Evolutionary conservation across 2,797 vertebrate species (phyloP).

Genomic region (Coregonus suidteri): DNA sequence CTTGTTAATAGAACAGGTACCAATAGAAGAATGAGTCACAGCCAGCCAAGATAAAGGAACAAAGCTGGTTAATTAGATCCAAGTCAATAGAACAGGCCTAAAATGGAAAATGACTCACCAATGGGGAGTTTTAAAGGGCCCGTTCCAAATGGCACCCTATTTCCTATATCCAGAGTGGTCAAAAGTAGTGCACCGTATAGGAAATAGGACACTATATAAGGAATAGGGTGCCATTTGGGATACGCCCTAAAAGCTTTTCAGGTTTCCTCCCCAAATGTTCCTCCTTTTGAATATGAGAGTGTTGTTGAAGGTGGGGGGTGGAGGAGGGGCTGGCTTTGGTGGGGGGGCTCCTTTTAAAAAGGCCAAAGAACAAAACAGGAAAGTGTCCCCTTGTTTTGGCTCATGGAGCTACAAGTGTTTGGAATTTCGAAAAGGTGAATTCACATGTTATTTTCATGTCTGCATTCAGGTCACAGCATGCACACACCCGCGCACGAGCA

Average conservation of each 20-base stretch:
- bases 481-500: not conserved
- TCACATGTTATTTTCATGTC: slow-evolving; percentile 59
- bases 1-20: slow-evolving; percentile 53
- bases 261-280: slow-evolving; percentile 51
- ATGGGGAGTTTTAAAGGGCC: slow-evolving; percentile 31
- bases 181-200: not conserved
- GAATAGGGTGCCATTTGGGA: not conserved
- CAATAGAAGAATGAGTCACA: slow-evolving; percentile 24
- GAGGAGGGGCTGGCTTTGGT: slow-evolving; percentile 9
- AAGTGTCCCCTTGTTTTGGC: slow-evolving; percentile 69
- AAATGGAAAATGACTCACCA: slow-evolving; percentile 61
- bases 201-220: not conserved
- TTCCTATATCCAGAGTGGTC: not conserved
- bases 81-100: slow-evolving; percentile 10
- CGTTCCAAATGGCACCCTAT: not conserved
- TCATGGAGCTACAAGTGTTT: slow-evolving; percentile 67
- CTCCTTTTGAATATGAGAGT: slow-evolving; percentile 31
- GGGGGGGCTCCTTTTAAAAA: slow-evolving; percentile 65
- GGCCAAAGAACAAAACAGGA: slow-evolving; percentile 70
- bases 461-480: slow-evolving; percentile 65
- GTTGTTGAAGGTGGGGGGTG: slow-evolving; percentile 1
- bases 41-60: slow-evolving; percentile 36
- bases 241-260: slow-evolving; percentile 32
- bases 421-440: slow-evolving; percentile 66
- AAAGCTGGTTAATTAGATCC: slow-evolving; percentile 34